phyloP scores from a whole-genome alignment of 2,797 vertebrate genomes.

The Lagocephalus sceleratus region DNA sequence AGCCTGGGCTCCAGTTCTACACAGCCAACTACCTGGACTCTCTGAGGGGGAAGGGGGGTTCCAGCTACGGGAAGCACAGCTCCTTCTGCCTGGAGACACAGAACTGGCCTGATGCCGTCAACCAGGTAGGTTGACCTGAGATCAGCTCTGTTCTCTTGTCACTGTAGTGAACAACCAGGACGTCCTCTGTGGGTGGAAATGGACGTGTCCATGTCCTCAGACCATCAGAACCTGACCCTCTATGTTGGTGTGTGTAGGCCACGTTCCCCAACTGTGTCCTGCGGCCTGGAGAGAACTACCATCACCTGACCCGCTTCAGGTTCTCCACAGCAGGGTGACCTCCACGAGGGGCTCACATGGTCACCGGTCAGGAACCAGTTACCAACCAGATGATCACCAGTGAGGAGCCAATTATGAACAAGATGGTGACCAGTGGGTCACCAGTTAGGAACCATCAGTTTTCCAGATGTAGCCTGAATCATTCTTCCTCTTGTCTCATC shows the following conservation, averaged over 20 bases:
- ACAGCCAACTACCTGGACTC: constrained; percentile 92
- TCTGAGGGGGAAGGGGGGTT: constrained; percentile 79
- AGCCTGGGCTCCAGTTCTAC: constrained; percentile 94
- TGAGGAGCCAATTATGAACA: background rate
- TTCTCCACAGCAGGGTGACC: constrained; percentile 64
- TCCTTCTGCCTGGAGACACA: constrained; percentile 95
- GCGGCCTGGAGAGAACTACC: constrained; percentile 80
- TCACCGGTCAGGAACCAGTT: too few species aligned
- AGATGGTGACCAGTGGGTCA: too few species aligned
- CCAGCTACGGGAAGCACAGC: constrained; percentile 82
- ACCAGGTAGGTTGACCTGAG: constrained; percentile 78
- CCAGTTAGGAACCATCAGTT: too few species aligned
- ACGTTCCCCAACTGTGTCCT: constrained; percentile 84
- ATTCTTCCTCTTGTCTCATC: too few species aligned
- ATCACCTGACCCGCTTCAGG: constrained; percentile 80
- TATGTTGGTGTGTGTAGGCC: constrained; percentile 59
- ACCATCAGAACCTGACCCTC: too few species aligned
- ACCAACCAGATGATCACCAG: too few species aligned
- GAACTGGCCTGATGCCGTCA: constrained; percentile 91
- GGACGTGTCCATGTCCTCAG: too few species aligned
- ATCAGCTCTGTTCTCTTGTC: too few species aligned
- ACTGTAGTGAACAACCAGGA: too few species aligned
- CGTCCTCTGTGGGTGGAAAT: too few species aligned
- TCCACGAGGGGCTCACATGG: too few species aligned
- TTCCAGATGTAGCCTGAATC: too few species aligned